Evolutionary conservation across 2,888 invertebrate species (phyloP), one percentile per base, ranked within the genome.

Genomic region (Megastigmus dorsalis): DNA sequence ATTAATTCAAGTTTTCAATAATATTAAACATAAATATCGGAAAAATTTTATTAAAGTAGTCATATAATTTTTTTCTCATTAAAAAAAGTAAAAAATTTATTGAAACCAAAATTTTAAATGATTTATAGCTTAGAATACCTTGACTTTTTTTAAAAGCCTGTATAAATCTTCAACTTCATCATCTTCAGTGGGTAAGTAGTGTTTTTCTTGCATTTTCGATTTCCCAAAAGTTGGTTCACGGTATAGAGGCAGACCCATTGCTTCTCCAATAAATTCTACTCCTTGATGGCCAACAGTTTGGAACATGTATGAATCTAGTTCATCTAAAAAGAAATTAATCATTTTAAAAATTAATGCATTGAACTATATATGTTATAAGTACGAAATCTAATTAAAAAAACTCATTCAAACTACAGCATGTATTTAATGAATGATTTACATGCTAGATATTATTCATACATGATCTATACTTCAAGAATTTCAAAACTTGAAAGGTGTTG

Each of bases 121-220:
- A 43, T 33, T 30, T 26, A 23, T 72, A 73, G 38, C 7, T 48
- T 45, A 18, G 30, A 59, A 86, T 89, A 93, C 93, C 91, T 94
- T 95, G 63, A 97, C 91, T 86, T 92, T 91, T 81, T 90, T 89
- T 57, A 99, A 90, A 71, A 99, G 91, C 81, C 92, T 90, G 88
- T 93, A 98, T 38, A 99, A 90, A 90, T 99, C 99, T 89, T 99
- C 99, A 45, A 99, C 99, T 90, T 99, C 99, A 89, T 97, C 98
- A 83, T 94, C 93, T 38, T 93, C 92, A 26, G 94, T 95, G 67
- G 94, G 94, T 66, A 92, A 90, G 88, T 97, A 97, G 81, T 92
- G 91, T 87, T 94, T 93, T 60, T 93, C 94, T 83, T 92, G 92
- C 88, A 94, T 92, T 62, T 94, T 89, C n/a, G 97, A 95, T 79